A percentile compares a stretch with the other conserved stretches of the same genome.
phyloP scores from a whole-genome alignment of 2,113 vertebrate genomes.

The Paradoxurus hermaphroditus region DNA sequence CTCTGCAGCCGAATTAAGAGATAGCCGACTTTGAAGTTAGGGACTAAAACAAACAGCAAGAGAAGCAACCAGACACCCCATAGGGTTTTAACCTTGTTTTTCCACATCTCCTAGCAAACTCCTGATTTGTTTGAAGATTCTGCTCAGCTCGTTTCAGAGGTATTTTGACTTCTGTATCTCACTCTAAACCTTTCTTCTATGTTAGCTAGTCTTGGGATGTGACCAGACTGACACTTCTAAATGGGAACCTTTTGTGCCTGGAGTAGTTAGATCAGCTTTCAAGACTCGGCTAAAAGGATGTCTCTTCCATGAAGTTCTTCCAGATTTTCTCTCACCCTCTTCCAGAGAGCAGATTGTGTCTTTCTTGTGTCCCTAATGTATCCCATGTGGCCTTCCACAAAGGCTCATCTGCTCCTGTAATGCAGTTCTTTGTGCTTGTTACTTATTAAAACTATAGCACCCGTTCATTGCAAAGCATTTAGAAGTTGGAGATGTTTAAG shows the following conservation, averaged over 20 bases:
- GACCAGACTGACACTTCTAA: neutral
- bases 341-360: neutral
- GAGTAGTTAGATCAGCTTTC: neutral
- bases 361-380: neutral
- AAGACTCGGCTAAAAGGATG: neutral
- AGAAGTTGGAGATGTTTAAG: neutral
- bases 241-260: neutral
- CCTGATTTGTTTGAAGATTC: neutral
- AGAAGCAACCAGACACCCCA: neutral
- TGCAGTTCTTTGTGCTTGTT: neutral
- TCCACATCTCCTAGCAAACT: neutral
- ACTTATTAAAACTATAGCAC: neutral
- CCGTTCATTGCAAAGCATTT: neutral
- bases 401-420: neutral
- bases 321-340: neutral
- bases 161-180: neutral
- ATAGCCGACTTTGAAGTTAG: slow-evolving; percentile 2
- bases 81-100: neutral
- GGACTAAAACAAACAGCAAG: neutral
- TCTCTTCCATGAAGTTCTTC: neutral
- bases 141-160: neutral
- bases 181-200: neutral
- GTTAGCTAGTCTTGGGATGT: neutral
- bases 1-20: neutral
- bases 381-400: neutral